Percentiles rank a stretch among this genome's conserved stretches.
These are phyloP conservation scores for Pongo pygmaeus DNA, from an alignment of 2,113 vertebrate species.

Conservation along the genomic window DNA sequence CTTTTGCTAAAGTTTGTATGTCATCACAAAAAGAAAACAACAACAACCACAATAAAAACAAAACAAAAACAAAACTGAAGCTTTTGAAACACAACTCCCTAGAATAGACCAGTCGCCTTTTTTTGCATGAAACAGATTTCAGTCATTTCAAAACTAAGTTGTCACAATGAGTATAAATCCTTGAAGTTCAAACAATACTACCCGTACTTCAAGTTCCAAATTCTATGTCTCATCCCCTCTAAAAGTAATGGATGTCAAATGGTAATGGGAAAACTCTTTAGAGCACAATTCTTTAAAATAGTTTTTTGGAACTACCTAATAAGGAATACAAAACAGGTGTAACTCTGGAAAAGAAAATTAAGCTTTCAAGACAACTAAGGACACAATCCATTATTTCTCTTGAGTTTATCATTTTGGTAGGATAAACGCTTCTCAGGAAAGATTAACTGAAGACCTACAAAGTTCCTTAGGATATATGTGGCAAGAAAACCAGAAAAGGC, in stretches of 20 bases:
- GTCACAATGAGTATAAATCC: not conserved
- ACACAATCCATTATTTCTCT: not conserved
- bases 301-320: not conserved
- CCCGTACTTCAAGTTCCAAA: not conserved
- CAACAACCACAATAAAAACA: not conserved
- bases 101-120: not conserved
- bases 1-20: not conserved
- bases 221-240: not conserved
- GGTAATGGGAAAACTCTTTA: conserved; percentile 1
- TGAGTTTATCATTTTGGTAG: not conserved
- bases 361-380: not conserved
- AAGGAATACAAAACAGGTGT: not conserved
- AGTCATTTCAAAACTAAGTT: not conserved
- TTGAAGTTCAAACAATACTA: not conserved
- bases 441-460: not conserved
- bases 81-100: conserved; percentile 6
- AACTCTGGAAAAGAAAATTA: not conserved
- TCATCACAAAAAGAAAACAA: not conserved
- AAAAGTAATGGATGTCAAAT: conserved; percentile 6
- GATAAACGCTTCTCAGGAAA: not conserved
- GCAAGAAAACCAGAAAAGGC: not conserved
- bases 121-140: not conserved
- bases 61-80: not conserved
- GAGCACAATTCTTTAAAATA: not conserved
- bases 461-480: not conserved